phyloP scores from a whole-genome alignment of 2,113 vertebrate species.

The Osmerus eperlanus region DNA sequence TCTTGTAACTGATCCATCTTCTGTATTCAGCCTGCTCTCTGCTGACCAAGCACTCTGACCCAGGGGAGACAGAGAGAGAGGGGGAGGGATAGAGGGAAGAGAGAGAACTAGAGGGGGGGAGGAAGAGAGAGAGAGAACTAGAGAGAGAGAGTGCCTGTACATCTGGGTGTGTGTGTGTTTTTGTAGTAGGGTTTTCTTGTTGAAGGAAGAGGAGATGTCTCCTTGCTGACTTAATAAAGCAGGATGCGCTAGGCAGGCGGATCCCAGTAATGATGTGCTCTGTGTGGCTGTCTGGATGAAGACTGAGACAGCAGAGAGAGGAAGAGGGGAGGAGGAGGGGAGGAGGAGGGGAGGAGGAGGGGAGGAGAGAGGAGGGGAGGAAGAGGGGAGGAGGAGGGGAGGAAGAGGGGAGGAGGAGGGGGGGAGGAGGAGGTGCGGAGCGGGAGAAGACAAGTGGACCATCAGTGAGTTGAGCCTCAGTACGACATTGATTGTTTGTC shows the following conservation, averaged over 20 bases:
- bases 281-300: constrained; percentile 23
- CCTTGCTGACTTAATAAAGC: constrained; percentile 49
- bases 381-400: background rate
- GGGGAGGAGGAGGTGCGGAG: background rate
- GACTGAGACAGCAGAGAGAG: too few species aligned
- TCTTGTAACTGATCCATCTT: too few species aligned
- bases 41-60: too few species aligned
- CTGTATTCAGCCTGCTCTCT: too few species aligned
- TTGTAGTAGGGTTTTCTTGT: constrained; percentile 55
- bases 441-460: background rate
- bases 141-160: background rate
- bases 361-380: background rate
- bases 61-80: background rate
- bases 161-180: too few species aligned
- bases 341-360: background rate
- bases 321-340: background rate
- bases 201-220: constrained; percentile 35
- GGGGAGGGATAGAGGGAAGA: constrained; percentile 10
- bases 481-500: too few species aligned
- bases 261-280: constrained; percentile 51
- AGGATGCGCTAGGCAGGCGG: constrained; percentile 29
- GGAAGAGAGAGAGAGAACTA: background rate
- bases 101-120: background rate
- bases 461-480: background rate
- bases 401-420: background rate